Evolutionary conservation across 2,113 vertebrate genomes (phyloP).

Genomic region (Phodopus roborovskii): DNA sequence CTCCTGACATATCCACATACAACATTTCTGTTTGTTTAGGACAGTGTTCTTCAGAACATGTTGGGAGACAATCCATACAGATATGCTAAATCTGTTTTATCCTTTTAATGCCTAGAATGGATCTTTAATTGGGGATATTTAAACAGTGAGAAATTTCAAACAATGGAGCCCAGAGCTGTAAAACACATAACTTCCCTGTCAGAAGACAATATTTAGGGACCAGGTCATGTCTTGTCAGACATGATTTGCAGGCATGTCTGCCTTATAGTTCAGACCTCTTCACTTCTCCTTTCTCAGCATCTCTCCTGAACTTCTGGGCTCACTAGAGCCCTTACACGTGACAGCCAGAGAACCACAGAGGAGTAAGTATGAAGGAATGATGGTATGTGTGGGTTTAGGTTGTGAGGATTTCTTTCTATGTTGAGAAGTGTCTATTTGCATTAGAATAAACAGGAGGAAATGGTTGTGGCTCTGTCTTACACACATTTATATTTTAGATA

Average conservation of each 20-base stretch:
- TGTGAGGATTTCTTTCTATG: neutral
- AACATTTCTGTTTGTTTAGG: neutral
- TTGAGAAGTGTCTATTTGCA: conserved; percentile 15
- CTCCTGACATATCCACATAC: neutral
- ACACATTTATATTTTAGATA: neutral
- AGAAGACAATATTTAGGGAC: neutral
- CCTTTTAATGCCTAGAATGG: conserved; percentile 8
- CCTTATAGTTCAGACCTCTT: neutral
- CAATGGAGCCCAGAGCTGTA: neutral
- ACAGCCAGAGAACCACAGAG: conserved; percentile 15
- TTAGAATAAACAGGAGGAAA: conserved; percentile 35
- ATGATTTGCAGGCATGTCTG: conserved; percentile 2
- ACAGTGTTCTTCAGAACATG: neutral
- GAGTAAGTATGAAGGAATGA: neutral
- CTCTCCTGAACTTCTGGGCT: conserved; percentile 1
- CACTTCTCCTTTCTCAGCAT: conserved; percentile 13
- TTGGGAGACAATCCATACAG: neutral
- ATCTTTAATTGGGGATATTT: neutral
- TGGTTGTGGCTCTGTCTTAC: neutral
- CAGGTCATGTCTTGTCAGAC: neutral
- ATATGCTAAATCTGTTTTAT: neutral
- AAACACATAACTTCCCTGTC: neutral
- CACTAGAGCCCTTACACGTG: conserved; percentile 10
- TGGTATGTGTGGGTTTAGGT: neutral
- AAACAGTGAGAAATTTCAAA: neutral